Evolutionary conservation across 2,113 vertebrate species (phyloP).

Genomic region (Philantomba maxwellii): DNA sequence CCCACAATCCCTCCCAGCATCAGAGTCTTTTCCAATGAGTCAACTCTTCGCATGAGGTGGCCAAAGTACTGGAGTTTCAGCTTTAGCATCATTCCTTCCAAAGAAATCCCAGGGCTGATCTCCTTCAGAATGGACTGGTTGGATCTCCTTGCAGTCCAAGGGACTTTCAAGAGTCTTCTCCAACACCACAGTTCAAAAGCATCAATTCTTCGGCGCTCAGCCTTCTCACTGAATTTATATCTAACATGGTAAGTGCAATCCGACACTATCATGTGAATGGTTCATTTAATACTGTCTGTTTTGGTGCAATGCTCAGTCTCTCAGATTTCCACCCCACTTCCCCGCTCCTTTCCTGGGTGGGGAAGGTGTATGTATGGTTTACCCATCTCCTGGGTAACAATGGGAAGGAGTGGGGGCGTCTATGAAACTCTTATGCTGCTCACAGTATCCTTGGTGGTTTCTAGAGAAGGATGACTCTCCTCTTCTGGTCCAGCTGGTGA

Average conservation of each 20-base stretch:
- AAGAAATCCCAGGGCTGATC: too few relatives aligned
- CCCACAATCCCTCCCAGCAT: too few relatives aligned
- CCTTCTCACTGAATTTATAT: neutral
- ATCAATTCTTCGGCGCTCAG: too few relatives aligned
- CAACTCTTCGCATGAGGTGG: too few relatives aligned
- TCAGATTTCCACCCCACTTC: neutral
- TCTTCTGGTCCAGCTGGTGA: neutral
- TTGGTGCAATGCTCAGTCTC: neutral
- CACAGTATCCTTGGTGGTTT: neutral
- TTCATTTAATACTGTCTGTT: neutral
- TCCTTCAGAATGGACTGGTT: too few relatives aligned
- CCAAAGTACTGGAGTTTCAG: too few relatives aligned
- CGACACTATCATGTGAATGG: neutral
- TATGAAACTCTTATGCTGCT: neutral
- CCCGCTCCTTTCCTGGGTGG: neutral
- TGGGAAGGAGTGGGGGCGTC: neutral
- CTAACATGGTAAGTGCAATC: too few relatives aligned
- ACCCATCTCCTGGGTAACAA: neutral
- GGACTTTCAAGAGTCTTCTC: too few relatives aligned
- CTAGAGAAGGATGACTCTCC: neutral
- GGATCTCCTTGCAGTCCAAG: too few relatives aligned
- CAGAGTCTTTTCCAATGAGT: too few relatives aligned
- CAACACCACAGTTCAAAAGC: too few relatives aligned
- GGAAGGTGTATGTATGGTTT: neutral
- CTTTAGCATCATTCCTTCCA: too few relatives aligned